Percentiles rank a stretch among this genome's conserved stretches.
These are phyloP conservation scores for Laterallus jamaicensis DNA, from an alignment of 2,113 vertebrate genomes.

Conservation along the genomic window DNA sequence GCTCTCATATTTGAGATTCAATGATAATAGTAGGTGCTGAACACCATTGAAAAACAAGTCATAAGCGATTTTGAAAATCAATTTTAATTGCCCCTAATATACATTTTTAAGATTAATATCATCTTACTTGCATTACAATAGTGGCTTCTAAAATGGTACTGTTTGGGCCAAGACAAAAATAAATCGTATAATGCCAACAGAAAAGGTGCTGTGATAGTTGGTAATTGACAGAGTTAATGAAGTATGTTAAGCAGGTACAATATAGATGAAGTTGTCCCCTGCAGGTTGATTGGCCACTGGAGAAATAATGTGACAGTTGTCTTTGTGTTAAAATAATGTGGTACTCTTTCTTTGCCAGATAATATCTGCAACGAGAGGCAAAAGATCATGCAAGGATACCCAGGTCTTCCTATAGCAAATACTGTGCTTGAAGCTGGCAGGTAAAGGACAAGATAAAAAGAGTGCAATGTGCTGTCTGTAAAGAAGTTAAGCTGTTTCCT, in stretches of 20 bases:
- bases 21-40: neutral
- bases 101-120: constrained; percentile 36
- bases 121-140: neutral
- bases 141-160: neutral
- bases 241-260: constrained; percentile 60
- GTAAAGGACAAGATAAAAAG: constrained; percentile 27
- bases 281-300: constrained; percentile 57
- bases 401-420: neutral
- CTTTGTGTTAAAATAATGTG: constrained; percentile 57
- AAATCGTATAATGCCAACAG: constrained; percentile 37
- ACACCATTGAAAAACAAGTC: neutral
- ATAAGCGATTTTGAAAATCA: constrained; percentile 41
- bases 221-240: constrained; percentile 64
- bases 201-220: constrained; percentile 55
- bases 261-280: constrained; percentile 60
- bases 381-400: constrained; percentile 42
- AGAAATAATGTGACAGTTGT: constrained; percentile 63
- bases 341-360: constrained; percentile 58
- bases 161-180: constrained; percentile 29
- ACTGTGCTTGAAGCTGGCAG: neutral
- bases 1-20: neutral
- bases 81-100: constrained; percentile 38
- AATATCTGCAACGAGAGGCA: constrained; percentile 32
- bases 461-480: neutral
- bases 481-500: constrained; percentile 12